A percentile compares a stretch with the other conserved stretches of the same genome.
These are phyloP conservation scores for Acanthosoma haemorrhoidale DNA, from an alignment of 2,888 invertebrate genomes.

Conservation along the genomic window DNA sequence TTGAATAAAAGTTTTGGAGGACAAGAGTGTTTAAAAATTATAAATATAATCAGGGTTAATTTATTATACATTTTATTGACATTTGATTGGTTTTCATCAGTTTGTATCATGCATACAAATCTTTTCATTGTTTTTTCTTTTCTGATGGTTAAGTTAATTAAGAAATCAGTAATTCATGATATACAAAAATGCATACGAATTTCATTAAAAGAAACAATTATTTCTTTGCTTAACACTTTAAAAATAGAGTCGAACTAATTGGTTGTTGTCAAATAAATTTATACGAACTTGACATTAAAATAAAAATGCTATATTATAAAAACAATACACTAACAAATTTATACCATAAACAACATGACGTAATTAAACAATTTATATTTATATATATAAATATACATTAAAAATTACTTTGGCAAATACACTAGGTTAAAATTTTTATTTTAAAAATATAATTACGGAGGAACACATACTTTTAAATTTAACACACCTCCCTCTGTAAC, in stretches of 20 bases:
- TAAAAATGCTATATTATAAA: constrained; percentile 22
- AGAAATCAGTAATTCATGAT: background rate
- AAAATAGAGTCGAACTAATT: background rate
- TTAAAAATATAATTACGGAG: background rate
- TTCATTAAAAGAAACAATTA: background rate
- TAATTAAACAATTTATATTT: constrained; percentile 11
- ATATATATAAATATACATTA: constrained; percentile 25
- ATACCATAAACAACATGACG: constrained; percentile 9
- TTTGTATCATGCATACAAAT: background rate
- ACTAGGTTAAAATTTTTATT: background rate
- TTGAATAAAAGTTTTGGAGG: background rate
- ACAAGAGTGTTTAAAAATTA: background rate
- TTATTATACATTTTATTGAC: background rate
- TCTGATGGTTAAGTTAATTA: background rate
- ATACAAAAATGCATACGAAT: background rate
- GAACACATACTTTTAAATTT: background rate
- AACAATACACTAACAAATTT: constrained; percentile 20
- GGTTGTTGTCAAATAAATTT: constrained; percentile 15
- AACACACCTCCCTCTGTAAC: background rate
- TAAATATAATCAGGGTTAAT: constrained; percentile 4
- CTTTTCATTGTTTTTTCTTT: background rate
- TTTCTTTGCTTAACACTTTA: background rate
- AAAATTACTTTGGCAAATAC: constrained; percentile 24
- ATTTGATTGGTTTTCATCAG: constrained; percentile 12
- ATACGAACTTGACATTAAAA: background rate